These are phyloP conservation scores for Erebia aethiops DNA, from an alignment of 2,888 invertebrate genomes.

Conservation along the genomic window DNA sequence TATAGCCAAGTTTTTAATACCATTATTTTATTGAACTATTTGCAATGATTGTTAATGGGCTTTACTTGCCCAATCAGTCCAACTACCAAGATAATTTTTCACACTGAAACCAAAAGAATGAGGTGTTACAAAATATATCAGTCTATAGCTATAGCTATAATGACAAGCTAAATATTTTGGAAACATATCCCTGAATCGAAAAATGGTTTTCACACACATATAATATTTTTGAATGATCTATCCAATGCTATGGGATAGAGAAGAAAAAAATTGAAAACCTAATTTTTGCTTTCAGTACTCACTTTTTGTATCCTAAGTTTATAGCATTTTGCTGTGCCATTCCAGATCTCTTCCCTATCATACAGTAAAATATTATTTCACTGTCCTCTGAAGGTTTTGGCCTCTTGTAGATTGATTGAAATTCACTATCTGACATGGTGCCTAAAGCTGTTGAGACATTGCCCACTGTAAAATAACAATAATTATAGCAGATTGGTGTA, in stretches of 20 bases:
- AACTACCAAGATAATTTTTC: constrained; percentile 83
- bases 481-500: too few species aligned
- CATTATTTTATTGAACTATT: background rate
- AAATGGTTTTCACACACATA: too few species aligned
- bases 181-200: too few species aligned
- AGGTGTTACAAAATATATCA: background rate
- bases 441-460: constrained; percentile 71
- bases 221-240: too few species aligned
- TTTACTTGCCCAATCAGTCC: constrained; percentile 82
- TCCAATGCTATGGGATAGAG: too few species aligned
- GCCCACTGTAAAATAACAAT: constrained; percentile 69
- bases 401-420: constrained; percentile 80
- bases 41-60: constrained; percentile 37
- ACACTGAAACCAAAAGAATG: constrained; percentile 66
- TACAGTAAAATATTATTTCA: constrained; percentile 87
- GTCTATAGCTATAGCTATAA: background rate
- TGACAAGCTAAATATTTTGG: too few species aligned
- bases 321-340: constrained; percentile 84
- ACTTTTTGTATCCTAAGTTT: constrained; percentile 85
- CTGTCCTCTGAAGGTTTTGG: constrained; percentile 83
- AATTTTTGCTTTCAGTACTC: constrained; percentile 44
- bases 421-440: constrained; percentile 75
- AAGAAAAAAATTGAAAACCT: too few species aligned
- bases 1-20: background rate
- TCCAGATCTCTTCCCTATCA: constrained; percentile 85